Percentiles rank a stretch among this genome's conserved stretches.
Evolutionary conservation across 1,140 invertebrate species (phyloP).

Genomic region (Colletes gigas): DNA sequence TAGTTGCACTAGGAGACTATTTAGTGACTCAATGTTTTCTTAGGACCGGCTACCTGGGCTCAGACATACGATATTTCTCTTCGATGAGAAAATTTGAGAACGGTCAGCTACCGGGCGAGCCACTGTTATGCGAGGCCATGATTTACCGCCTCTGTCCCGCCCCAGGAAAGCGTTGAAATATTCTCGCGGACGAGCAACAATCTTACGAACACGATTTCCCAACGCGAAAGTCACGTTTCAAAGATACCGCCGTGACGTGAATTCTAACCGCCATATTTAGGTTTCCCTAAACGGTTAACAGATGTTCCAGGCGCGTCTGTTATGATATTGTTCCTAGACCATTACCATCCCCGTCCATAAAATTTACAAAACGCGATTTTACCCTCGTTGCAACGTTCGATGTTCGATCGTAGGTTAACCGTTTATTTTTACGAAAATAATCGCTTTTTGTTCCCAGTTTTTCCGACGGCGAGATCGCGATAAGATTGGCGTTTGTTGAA

Average conservation of each 20-base stretch:
- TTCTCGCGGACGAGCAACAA: background rate
- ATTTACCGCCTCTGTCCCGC: background rate
- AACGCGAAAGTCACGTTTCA: conserved; percentile 21
- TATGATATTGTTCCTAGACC: background rate
- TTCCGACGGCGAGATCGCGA: background rate
- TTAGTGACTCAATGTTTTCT: background rate
- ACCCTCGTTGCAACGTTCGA: too few relatives aligned
- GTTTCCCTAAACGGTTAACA: background rate
- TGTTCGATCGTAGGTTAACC: too few relatives aligned
- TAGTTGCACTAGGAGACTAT: background rate
- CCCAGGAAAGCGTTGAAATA: background rate
- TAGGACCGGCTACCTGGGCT: conserved; percentile 36
- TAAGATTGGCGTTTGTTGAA: background rate
- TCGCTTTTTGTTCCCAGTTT: background rate
- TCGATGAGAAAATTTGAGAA: conserved; percentile 12
- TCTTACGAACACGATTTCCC: background rate
- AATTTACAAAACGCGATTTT: too few relatives aligned
- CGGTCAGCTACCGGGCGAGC: background rate
- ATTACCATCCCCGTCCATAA: background rate
- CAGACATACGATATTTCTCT: background rate
- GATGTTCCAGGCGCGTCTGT: background rate
- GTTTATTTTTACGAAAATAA: background rate
- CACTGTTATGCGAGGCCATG: conserved; percentile 3
- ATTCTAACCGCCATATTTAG: background rate
- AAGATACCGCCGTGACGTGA: conserved; percentile 10